Base-by-base conservation (phyloP, 2,113 vertebrate species). In the Eptatretus burgeri region DNA sequence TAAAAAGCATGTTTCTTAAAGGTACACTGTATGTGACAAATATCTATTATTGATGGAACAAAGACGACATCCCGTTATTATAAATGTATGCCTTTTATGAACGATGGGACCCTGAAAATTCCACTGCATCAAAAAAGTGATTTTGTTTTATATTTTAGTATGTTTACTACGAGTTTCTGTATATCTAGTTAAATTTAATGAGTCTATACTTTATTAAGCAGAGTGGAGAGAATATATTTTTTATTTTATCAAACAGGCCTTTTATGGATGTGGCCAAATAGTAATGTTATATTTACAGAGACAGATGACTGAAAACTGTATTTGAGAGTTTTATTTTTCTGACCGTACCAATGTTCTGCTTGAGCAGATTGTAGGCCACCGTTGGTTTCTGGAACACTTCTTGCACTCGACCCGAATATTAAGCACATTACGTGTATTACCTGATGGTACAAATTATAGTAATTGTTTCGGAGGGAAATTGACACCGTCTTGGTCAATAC, bases 181-280 rank as follows among this genome's bases (percentile, higher is more conserved):
- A 60, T 60, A 60, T 60, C n/a, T 60, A 60, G 56, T n/a, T 60
- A 60, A 60, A 60, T n/a, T 60, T 60, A 60, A 60, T 60, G 56
- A 60, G 56, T 60, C 56, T 60, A 60, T 60, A 60, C 56, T 60
- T 60, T 60, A 60, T 60, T 60, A 60, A 60, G 20, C 56, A 60
- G 56, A 60, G 20, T n/a, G n/a, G 56, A 60, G 20, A 60, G 20
- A 17, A 60, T 60, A 60, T 60, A 41, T 41, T 41, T 60, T 60
- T 60, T 60, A 60, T 60, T 60, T 60, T 60, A n/a, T 60, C n/a
- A 60, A 17, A 60, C 56, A 60, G 56, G 56, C 56, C 56, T 60
- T 60, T 60, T 17, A 60, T 20, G 56, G 56, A 60, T 60, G 56
- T 60, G 56, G 56, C 56, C 56, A 60, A 60, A 60, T 60, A 60